These are phyloP conservation scores for Cepphus grylle DNA, from an alignment of 2,113 vertebrate species.

Conservation along the genomic window DNA sequence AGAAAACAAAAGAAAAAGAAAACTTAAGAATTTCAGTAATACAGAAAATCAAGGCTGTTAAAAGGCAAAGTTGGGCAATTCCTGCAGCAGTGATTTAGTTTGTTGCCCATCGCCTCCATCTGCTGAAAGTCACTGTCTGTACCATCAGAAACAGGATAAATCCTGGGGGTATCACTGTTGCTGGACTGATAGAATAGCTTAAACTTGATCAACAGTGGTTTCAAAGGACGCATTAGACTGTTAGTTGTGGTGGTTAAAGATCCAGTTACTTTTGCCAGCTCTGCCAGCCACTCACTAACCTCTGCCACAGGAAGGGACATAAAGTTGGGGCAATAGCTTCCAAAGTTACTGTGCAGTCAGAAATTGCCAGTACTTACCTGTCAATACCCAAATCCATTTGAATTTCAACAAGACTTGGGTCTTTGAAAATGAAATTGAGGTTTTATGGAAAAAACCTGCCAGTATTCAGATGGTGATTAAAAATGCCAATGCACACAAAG, in stretches of 20 bases:
- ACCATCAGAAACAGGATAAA: neutral
- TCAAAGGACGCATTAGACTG: neutral
- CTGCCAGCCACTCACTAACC: neutral
- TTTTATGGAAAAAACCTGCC: neutral
- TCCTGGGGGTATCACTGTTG: neutral
- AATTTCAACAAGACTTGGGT: neutral
- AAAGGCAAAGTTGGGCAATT: neutral
- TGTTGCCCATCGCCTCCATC: neutral
- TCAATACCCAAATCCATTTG: neutral
- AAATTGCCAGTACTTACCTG: neutral
- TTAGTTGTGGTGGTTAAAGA: neutral
- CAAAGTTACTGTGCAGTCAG: neutral
- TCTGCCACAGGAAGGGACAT: neutral
- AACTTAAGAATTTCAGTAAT: neutral
- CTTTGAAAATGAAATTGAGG: neutral
- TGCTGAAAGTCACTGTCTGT: neutral
- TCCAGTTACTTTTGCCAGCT: neutral
- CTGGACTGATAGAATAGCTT: neutral
- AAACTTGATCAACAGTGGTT: neutral
- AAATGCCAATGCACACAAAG: neutral
- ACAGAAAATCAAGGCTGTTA: neutral
- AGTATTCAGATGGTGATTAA: neutral
- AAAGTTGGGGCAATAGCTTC: neutral
- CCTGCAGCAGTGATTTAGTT: neutral
- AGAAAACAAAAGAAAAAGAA: neutral